Evolutionary conservation across 2,797 vertebrate genomes (phyloP).

Genomic region (Atherinosoma microstoma): DNA sequence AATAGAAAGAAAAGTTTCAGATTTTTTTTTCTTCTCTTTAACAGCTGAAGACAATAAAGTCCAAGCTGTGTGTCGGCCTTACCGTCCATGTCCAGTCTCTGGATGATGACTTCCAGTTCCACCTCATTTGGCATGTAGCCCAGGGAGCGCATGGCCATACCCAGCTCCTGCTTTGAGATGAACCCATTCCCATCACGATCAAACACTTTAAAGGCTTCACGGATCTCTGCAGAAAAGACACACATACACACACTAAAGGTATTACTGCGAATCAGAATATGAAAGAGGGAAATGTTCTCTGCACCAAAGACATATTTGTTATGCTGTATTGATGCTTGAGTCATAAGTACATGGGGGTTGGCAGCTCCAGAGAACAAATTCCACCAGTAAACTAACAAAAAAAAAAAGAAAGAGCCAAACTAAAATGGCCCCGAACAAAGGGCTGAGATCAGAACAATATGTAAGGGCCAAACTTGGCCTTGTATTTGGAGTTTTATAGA

Average conservation of each 20-base stretch:
- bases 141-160: constrained; percentile 95
- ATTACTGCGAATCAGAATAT: constrained; percentile 32
- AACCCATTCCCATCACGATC: constrained; percentile 95
- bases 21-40: constrained; percentile 7
- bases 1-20: constrained; percentile 14
- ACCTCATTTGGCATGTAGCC: constrained; percentile 99
- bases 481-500: too few relatives aligned
- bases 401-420: constrained; percentile 20
- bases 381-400: constrained; percentile 34
- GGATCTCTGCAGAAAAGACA: constrained; percentile 87
- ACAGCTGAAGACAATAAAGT: constrained; percentile 7
- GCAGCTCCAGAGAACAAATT: constrained; percentile 51
- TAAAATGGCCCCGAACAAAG: background rate
- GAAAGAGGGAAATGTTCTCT: constrained; percentile 52
- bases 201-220: constrained; percentile 96
- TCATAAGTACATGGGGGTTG: constrained; percentile 63
- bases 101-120: constrained; percentile 96
- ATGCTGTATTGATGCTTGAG: constrained; percentile 62
- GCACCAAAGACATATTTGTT: constrained; percentile 60
- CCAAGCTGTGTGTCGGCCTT: constrained; percentile 59
- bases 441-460: background rate
- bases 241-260: constrained; percentile 28
- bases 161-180: constrained; percentile 98
- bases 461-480: background rate
- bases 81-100: constrained; percentile 98